Percentiles rank a stretch among this genome's conserved stretches.
Conservation (phyloP, 2,113 vertebrate genomes). For the Pimephales promelas region DNA sequence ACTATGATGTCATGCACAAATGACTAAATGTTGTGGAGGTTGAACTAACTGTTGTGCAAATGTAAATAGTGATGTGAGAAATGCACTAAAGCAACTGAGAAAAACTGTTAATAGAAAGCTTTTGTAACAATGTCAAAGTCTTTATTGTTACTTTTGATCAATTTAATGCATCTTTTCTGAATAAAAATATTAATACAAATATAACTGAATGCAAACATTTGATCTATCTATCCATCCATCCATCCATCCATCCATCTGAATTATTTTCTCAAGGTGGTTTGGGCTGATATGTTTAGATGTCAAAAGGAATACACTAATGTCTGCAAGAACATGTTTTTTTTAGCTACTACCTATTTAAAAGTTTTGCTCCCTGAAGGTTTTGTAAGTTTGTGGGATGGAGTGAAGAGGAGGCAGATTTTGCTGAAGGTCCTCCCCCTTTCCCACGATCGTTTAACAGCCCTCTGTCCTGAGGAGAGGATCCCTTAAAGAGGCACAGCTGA, state of each 20-base stretch:
- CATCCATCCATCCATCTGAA: too few relatives aligned
- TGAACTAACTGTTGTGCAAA: too few relatives aligned
- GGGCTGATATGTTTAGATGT: background rate
- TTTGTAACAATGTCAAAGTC: background rate
- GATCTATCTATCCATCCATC: too few relatives aligned
- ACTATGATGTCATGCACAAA: too few relatives aligned
- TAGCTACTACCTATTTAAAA: background rate
- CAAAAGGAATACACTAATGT: background rate
- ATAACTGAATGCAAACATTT: too few relatives aligned
- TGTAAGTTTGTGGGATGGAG: slow-evolving; percentile 1
- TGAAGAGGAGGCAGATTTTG: background rate
- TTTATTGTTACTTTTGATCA: background rate
- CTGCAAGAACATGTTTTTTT: slow-evolving; percentile 1
- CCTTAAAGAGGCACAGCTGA: slow-evolving; percentile 50
- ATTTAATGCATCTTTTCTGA: background rate
- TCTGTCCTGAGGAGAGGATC: slow-evolving; percentile 37
- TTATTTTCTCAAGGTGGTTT: background rate
- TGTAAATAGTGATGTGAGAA: too few relatives aligned
- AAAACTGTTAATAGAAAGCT: background rate
- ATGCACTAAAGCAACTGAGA: too few relatives aligned
- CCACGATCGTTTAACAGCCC: slow-evolving; percentile 53
- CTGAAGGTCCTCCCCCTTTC: slow-evolving; percentile 43
- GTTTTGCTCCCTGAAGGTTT: background rate
- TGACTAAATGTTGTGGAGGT: too few relatives aligned
- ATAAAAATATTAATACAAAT: background rate